Evolutionary conservation across 2,113 vertebrate species (phyloP).

Genomic region (Clarias gariepinus): DNA sequence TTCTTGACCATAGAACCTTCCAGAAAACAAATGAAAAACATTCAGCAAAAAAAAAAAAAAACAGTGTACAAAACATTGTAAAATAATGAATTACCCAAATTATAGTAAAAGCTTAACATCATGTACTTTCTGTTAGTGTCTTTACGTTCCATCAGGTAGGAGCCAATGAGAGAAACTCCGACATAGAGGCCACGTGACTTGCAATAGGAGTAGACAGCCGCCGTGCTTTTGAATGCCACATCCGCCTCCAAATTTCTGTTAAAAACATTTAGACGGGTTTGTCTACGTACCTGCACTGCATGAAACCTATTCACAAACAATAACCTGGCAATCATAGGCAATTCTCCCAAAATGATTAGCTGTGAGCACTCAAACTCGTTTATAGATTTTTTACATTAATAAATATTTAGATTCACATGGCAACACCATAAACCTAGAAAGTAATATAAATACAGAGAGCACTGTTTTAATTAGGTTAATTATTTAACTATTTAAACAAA

Average conservation of each 20-base stretch:
- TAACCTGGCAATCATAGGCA: neutral
- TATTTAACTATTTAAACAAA: neutral
- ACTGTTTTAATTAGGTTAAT: neutral
- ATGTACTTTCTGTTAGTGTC: slow-evolving; percentile 95
- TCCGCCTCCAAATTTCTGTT: slow-evolving; percentile 91
- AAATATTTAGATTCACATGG: neutral
- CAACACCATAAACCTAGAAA: neutral
- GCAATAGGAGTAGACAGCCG: slow-evolving; percentile 93
- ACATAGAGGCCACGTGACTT: slow-evolving; percentile 91
- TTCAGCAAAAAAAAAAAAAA: neutral
- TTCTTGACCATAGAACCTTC: slow-evolving; percentile 86
- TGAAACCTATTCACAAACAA: slow-evolving; percentile 28
- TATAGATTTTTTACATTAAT: neutral
- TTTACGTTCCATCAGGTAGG: slow-evolving; percentile 91
- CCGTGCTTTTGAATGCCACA: slow-evolving; percentile 84
- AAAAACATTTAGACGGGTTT: neutral
- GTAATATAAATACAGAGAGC: neutral
- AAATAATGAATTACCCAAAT: neutral
- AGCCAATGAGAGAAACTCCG: slow-evolving; percentile 91
- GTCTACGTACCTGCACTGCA: neutral
- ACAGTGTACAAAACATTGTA: neutral
- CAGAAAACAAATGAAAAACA: neutral
- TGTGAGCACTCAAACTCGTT: neutral
- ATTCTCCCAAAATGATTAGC: neutral
- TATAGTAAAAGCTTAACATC: neutral